phyloP scores from a whole-genome alignment of 2,888 invertebrate genomes.

The Nephrotoma flavescens region DNA sequence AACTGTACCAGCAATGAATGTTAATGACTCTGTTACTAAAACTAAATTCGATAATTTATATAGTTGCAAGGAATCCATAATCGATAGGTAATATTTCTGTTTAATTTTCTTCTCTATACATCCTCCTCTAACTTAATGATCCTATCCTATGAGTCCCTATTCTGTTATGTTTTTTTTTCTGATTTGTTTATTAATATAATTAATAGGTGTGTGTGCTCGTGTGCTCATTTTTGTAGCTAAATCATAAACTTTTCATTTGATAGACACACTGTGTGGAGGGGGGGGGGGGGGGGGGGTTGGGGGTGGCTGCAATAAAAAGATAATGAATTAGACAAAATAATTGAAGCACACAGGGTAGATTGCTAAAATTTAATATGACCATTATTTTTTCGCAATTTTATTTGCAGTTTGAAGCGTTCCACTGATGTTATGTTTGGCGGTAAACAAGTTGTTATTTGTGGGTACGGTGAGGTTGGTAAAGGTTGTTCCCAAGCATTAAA shows the following conservation, averaged over 20 bases:
- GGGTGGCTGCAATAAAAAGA: no score
- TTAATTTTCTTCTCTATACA: not conserved
- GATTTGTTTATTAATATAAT: not conserved
- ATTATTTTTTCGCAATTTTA: conserved; percentile 9
- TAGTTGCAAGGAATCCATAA: conserved; percentile 83
- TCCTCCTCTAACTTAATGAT: not conserved
- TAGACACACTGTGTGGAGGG: no score
- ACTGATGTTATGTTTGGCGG: conserved; percentile 93
- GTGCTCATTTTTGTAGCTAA: no score
- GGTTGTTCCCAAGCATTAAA: conserved; percentile 92
- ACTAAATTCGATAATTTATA: conserved; percentile 96
- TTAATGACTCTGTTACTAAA: conserved; percentile 95
- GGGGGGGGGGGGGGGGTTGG: no score
- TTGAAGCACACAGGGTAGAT: not conserved
- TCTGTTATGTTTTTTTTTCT: not conserved
- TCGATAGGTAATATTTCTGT: conserved; percentile 49
- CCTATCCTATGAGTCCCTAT: not conserved
- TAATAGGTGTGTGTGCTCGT: not conserved
- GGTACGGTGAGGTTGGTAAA: conserved; percentile 95
- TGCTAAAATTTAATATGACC: not conserved
- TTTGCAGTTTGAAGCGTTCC: conserved; percentile 33
- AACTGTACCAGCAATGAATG: conserved; percentile 95
- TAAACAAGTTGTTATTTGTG: conserved; percentile 90
- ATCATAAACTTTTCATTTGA: no score
- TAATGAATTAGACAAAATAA: no score